Evolutionary conservation across 1,140 invertebrate genomes (phyloP), one percentile per base, ranked within the genome.

Genomic region (Nomia melanderi): DNA sequence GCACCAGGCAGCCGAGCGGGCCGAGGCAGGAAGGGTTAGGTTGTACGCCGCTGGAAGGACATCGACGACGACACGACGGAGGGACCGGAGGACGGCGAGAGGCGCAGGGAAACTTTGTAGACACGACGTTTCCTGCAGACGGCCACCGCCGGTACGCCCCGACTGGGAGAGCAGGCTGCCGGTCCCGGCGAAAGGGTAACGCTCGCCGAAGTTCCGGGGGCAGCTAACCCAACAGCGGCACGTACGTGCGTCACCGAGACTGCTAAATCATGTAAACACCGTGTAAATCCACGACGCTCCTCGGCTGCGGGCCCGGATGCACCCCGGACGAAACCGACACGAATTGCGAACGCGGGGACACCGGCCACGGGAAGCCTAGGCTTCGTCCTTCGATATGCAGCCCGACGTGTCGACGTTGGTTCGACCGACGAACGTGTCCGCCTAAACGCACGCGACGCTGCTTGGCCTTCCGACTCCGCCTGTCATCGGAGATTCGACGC

Each of bases 191-290:
- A 31, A 14, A 65, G 65, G 64, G 63, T 59, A 76, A 79, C 54
- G 64, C 71, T 73, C 79, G 62, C 27, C 50, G 31, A 79, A 78
- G 47, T 79, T 82, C 25, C 78, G 33, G 60, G 56, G 64, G 27
- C 17, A 39, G 31, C 54, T 65, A 70, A 62, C 73, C 63, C 29
- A 29, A 41, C 54, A 41, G 63, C 63, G 29, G 54, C 57, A 44
- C 59, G 50, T 70, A 79, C 79, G 79, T 65, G 57, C 73, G 47
- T 29, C 27, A 66, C 47, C n/a, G 74, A 78, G 72, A 79, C 78
- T 81, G 79, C 64, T 88, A 88, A 88, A 88, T 88, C 86, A 88
- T 87, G 87, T 88, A 88, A 88, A 88, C 86, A 88, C 56, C 73
- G 72, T 85, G 86, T 88, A 88, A 86, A 88, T 87, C 80, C 70